Conservation (phyloP, 2,797 vertebrate species). For the Sphenodon punctatus region DNA sequence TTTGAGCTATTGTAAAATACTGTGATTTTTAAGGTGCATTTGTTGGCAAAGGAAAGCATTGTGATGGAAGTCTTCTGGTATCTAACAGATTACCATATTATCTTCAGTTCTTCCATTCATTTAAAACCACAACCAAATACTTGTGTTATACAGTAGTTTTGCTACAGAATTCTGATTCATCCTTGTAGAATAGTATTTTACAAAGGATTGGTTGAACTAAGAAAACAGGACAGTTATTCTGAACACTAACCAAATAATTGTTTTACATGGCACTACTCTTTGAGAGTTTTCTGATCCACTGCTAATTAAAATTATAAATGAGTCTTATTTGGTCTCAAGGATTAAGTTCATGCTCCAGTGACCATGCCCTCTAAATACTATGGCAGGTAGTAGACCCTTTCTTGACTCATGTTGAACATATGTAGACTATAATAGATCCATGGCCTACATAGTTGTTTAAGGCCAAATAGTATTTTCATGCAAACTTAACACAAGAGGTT, state of each 20-base stretch:
- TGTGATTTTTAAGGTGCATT: no score
- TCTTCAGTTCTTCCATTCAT: background rate
- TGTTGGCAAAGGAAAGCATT: background rate
- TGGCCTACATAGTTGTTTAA: conserved; percentile 63
- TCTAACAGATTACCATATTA: background rate
- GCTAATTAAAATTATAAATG: conserved; percentile 80
- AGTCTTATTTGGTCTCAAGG: conserved; percentile 75
- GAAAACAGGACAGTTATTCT: conserved; percentile 73
- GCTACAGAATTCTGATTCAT: no score
- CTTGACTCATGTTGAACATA: conserved; percentile 74
- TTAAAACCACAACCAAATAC: background rate
- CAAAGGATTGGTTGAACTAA: conserved; percentile 59
- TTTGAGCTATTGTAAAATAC: no score
- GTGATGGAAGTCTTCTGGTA: background rate
- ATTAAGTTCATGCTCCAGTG: conserved; percentile 72
- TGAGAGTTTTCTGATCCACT: conserved; percentile 73
- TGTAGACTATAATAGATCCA: conserved; percentile 65
- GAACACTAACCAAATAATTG: conserved; percentile 71
- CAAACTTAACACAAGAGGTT: conserved; percentile 69
- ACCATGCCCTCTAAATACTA: conserved; percentile 68
- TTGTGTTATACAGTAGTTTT: no score
- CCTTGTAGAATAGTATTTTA: no score
- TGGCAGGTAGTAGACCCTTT: conserved; percentile 74
- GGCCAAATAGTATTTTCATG: conserved; percentile 76
- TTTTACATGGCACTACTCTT: conserved; percentile 64